Percentiles rank a stretch among this genome's conserved stretches.
These are phyloP conservation scores for Strigamia maritima DNA, from an alignment of 2,888 invertebrate genomes.

Conservation along the genomic window DNA sequence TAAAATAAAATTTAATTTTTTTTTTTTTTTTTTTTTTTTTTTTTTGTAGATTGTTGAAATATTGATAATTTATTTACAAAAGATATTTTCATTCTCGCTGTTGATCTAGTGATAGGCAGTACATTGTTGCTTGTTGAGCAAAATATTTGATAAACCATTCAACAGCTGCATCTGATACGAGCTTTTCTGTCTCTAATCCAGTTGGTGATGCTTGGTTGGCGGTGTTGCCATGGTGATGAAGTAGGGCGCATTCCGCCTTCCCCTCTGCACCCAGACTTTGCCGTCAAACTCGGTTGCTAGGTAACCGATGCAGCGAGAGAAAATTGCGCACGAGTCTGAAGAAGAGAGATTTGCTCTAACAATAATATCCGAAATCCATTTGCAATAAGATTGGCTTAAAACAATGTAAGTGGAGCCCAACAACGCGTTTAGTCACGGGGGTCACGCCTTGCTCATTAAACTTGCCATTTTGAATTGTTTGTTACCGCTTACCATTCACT, in stretches of 20 bases:
- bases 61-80: no score
- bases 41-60: no score
- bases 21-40: no score
- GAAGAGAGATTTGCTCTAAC: constrained; percentile 26
- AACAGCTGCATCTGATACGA: constrained; percentile 21
- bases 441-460: neutral
- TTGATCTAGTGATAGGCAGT: neutral
- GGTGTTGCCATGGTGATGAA: constrained; percentile 18
- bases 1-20: no score
- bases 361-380: constrained; percentile 8
- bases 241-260: neutral
- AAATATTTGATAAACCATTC: constrained; percentile 18
- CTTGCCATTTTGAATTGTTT: neutral
- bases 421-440: neutral
- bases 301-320: constrained; percentile 8
- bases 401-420: neutral
- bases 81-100: no score
- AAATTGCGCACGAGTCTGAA: constrained; percentile 12
- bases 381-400: constrained; percentile 2
- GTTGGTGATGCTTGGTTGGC: constrained; percentile 7
- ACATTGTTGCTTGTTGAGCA: constrained; percentile 11
- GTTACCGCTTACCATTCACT: neutral
- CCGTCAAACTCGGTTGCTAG: constrained; percentile 5
- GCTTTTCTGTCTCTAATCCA: constrained; percentile 18
- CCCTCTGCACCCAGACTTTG: neutral